phyloP scores from a whole-genome alignment of 2,888 invertebrate genomes.

The Drosophila gaucha region DNA sequence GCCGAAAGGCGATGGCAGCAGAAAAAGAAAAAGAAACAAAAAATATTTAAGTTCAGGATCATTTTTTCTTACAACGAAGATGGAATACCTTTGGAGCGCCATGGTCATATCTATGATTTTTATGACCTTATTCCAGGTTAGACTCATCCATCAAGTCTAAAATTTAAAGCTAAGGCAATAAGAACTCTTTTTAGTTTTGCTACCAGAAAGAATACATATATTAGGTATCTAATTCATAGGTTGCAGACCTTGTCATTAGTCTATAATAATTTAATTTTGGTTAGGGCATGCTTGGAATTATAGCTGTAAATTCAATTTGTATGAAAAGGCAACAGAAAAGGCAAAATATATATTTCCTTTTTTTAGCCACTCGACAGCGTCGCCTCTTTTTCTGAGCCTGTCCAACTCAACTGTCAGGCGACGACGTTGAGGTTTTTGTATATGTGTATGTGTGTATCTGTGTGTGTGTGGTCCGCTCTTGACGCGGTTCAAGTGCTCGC shows the following conservation, averaged over 20 bases:
- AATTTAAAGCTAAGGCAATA: neutral
- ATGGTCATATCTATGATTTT: conserved; percentile 19
- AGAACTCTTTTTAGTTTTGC: neutral
- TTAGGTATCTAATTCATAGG: too few relatives aligned
- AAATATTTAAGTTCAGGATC: conserved; percentile 1
- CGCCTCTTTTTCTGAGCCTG: conserved; percentile 45
- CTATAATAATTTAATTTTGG: neutral
- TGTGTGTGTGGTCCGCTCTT: conserved; percentile 69
- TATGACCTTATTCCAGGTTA: neutral
- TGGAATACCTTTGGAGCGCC: conserved; percentile 27
- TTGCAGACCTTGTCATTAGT: neutral
- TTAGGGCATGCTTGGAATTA: conserved; percentile 41
- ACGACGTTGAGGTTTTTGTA: conserved; percentile 30
- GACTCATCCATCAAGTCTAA: conserved; percentile 13
- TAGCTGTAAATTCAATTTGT: conserved; percentile 62
- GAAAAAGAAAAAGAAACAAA: conserved; percentile 12
- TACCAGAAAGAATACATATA: too few relatives aligned
- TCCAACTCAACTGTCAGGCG: conserved; percentile 58
- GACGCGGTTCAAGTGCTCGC: conserved; percentile 58
- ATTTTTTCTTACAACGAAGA: conserved; percentile 26
- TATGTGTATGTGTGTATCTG: conserved; percentile 13
- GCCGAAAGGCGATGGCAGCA: conserved; percentile 41
- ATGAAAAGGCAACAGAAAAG: conserved; percentile 42
- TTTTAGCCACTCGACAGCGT: conserved; percentile 44
- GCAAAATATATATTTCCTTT: conserved; percentile 28